phyloP scores from a whole-genome alignment of 2,113 vertebrate species.

The Lagopus leucura region DNA sequence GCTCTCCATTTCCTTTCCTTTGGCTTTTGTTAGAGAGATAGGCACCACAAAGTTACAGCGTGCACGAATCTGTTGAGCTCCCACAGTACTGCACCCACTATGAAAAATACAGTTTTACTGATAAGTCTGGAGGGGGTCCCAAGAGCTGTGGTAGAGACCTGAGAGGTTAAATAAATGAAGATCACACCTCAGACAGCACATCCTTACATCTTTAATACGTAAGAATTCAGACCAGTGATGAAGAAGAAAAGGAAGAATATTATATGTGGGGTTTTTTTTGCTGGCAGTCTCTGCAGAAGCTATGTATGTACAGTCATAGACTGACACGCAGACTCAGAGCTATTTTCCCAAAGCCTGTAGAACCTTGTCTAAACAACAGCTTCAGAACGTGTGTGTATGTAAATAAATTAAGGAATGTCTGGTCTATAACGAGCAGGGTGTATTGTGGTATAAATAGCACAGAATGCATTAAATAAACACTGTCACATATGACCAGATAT shows the following conservation, averaged over 20 bases:
- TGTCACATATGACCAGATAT: constrained; percentile 58
- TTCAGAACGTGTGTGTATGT: not conserved
- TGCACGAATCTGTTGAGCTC: not conserved
- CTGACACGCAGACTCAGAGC: not conserved
- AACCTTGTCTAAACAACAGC: constrained; percentile 15
- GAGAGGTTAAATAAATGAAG: not conserved
- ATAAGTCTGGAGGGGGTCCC: not conserved
- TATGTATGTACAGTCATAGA: constrained; percentile 8
- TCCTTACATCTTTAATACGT: not conserved
- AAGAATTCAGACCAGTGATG: not conserved
- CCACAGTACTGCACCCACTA: not conserved
- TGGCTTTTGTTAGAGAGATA: not conserved
- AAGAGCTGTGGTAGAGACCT: not conserved
- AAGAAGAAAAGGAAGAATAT: not conserved
- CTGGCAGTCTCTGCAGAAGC: not conserved
- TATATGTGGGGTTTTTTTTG: not conserved
- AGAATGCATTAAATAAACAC: constrained; percentile 57
- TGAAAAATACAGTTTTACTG: not conserved
- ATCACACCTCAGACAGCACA: not conserved
- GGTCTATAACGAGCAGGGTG: constrained; percentile 29
- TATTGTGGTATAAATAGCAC: constrained; percentile 35
- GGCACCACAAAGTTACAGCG: not conserved
- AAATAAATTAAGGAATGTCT: constrained; percentile 26
- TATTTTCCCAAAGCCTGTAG: constrained; percentile 12
- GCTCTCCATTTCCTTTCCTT: not conserved